Conservation (phyloP, 2,113 vertebrate genomes). For the Misgurnus mizolepis region DNA sequence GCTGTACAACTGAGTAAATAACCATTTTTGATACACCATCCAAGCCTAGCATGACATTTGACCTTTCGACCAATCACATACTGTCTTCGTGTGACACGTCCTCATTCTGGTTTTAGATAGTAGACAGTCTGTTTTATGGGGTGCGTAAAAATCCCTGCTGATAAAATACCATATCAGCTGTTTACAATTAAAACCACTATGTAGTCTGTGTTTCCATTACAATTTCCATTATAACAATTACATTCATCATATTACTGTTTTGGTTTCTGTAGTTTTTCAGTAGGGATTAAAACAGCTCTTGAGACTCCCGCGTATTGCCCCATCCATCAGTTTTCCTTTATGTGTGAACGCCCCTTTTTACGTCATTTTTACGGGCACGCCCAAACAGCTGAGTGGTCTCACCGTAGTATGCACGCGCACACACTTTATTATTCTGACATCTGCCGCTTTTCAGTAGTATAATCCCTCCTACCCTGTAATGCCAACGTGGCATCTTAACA, state of each 20-base stretch:
- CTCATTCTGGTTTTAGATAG: not conserved
- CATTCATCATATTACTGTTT: too few species aligned
- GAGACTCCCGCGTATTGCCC: too few species aligned
- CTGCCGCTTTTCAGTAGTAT: conserved; percentile 34
- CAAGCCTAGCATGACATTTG: not conserved
- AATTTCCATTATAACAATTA: not conserved
- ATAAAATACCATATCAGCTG: too few species aligned
- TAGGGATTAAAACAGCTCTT: too few species aligned
- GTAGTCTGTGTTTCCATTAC: not conserved
- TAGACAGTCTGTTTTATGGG: not conserved
- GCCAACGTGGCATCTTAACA: conserved; percentile 7
- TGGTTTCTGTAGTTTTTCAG: too few species aligned
- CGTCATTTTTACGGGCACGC: conserved; percentile 26
- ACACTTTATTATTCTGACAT: conserved; percentile 34
- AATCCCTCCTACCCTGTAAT: conserved; percentile 17
- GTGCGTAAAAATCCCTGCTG: not conserved
- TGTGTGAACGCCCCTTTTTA: not conserved
- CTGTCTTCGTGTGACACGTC: not conserved
- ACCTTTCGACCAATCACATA: not conserved
- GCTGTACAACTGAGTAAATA: not conserved
- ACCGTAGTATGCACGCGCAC: not conserved
- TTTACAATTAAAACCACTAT: too few species aligned
- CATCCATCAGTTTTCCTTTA: not conserved
- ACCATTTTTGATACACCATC: not conserved
- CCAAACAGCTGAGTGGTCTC: conserved; percentile 44